Conservation (phyloP, 2,888 invertebrate genomes). For the Cylloceria caligata region DNA sequence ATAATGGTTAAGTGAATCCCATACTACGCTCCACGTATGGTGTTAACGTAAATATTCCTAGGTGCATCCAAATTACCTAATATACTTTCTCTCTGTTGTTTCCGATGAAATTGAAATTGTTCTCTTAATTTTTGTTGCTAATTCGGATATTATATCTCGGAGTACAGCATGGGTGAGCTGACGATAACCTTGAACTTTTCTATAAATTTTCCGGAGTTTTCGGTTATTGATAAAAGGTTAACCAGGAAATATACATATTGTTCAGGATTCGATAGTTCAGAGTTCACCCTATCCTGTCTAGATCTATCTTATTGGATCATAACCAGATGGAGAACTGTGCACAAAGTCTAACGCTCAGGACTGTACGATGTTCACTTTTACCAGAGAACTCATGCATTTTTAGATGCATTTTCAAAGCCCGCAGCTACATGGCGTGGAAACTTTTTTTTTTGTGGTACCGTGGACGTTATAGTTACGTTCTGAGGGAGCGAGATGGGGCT, state of each 20-base stretch:
- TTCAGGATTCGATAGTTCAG: neutral
- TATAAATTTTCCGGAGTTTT: neutral
- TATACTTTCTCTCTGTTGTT: neutral
- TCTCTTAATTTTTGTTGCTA: neutral
- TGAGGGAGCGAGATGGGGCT: neutral
- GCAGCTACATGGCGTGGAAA: neutral
- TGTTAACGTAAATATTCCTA: neutral
- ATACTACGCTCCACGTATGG: too few relatives aligned
- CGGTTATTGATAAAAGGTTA: too few relatives aligned
- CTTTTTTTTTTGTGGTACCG: neutral
- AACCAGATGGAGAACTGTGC: neutral
- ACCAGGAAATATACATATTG: neutral
- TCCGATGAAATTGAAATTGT: neutral
- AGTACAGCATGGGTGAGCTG: neutral
- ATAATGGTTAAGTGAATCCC: too few relatives aligned
- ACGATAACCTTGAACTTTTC: neutral
- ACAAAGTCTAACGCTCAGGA: neutral
- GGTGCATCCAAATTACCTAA: neutral
- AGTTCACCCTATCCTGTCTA: too few relatives aligned
- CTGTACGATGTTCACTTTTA: neutral
- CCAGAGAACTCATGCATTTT: constrained; percentile 1
- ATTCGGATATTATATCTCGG: neutral
- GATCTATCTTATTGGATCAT: neutral
- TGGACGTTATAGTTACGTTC: neutral
- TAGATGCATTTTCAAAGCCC: neutral